Evolutionary conservation across 2,888 invertebrate species (phyloP).

Genomic region (Hetaerina titia): DNA sequence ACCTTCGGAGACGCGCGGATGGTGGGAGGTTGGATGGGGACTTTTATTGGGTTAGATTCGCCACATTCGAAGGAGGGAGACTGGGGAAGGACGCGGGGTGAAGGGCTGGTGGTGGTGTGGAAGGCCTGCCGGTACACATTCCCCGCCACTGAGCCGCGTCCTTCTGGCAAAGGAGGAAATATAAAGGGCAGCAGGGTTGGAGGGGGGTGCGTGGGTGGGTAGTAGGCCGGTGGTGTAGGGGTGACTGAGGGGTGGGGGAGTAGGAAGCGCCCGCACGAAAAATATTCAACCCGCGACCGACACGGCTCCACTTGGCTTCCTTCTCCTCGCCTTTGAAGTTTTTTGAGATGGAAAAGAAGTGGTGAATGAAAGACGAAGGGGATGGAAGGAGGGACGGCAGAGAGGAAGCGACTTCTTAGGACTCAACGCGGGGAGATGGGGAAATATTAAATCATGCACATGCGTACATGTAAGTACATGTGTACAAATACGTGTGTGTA

Average conservation of each 20-base stretch:
- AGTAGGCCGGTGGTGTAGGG: neutral
- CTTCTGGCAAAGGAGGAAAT: too few species aligned
- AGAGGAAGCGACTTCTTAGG: neutral
- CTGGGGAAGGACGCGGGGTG: too few species aligned
- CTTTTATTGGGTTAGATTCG: slow-evolving; percentile 3
- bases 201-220: neutral
- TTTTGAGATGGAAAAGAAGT: slow-evolving; percentile 27
- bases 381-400: neutral
- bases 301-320: neutral
- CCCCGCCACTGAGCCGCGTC: neutral
- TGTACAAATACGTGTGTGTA: too few species aligned
- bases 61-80: neutral
- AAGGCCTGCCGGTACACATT: neutral
- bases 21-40: neutral
- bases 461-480: too few species aligned
- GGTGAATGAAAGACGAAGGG: neutral
- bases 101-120: too few species aligned
- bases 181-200: neutral
- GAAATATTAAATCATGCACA: too few species aligned
- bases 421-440: neutral
- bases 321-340: neutral
- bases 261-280: neutral
- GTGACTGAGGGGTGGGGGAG: neutral
- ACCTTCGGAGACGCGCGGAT: too few species aligned
- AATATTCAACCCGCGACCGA: slow-evolving; percentile 48